phyloP scores from a whole-genome alignment of 2,888 invertebrate genomes.

The Agrotis segetum region DNA sequence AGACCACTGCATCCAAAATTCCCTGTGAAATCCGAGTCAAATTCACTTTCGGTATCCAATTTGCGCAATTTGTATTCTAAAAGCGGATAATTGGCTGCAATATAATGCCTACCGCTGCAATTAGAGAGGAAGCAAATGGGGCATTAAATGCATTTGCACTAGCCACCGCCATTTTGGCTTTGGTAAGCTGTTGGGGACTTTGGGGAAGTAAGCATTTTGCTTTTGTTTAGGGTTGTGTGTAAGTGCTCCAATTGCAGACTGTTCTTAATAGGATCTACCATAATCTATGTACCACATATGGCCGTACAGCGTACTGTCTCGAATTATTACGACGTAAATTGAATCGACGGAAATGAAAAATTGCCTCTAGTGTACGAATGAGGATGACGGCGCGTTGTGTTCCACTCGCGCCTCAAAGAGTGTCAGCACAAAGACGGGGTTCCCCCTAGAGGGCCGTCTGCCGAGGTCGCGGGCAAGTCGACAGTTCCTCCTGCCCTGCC shows the following conservation, averaged over 20 bases:
- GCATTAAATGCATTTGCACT: slow-evolving; percentile 48
- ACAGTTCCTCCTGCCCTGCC: too few species aligned
- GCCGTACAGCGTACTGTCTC: too few species aligned
- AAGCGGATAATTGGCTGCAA: slow-evolving; percentile 44
- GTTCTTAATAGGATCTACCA: too few species aligned
- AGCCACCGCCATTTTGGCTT: slow-evolving; percentile 4
- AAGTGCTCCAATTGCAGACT: neutral
- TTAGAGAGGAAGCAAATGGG: slow-evolving; percentile 42
- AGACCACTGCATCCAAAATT: slow-evolving; percentile 21
- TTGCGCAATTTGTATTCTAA: slow-evolving; percentile 32
- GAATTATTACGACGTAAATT: too few species aligned
- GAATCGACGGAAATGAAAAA: too few species aligned
- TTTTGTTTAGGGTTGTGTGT: neutral
- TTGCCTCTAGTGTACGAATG: too few species aligned
- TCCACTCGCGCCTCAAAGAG: too few species aligned
- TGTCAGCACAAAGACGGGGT: too few species aligned
- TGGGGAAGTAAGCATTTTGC: neutral
- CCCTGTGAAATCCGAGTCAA: slow-evolving; percentile 12
- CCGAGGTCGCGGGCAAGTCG: too few species aligned
- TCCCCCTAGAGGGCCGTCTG: too few species aligned
- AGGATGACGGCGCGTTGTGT: too few species aligned
- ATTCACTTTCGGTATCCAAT: slow-evolving; percentile 8
- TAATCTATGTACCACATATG: too few species aligned
- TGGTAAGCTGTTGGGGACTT: slow-evolving; percentile 16
- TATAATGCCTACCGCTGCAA: slow-evolving; percentile 29